Evolutionary conservation across 2,113 vertebrate species (phyloP), one percentile per base, ranked within the genome.

Genomic region (Epinephelus cyanopodus): DNA sequence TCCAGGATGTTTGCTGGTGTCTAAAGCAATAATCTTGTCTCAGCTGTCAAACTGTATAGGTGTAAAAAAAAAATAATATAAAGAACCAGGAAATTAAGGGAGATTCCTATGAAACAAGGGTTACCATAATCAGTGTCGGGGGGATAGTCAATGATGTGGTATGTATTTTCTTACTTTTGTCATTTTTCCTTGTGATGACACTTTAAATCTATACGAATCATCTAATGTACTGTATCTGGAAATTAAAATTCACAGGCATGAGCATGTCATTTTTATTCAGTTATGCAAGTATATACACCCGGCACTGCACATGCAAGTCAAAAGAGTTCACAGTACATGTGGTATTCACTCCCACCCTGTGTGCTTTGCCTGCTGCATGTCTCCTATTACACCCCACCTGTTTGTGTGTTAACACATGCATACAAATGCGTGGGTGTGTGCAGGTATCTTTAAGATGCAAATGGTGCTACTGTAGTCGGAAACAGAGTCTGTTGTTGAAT

Each of bases 221-320:
- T 78, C 72, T 4, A 45, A 61, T 79, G 79, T 89, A 93, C 84
- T 91, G 84, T 93, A 91, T 85, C 62, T 77, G 72, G n/a, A 74
- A 68, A 45, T 77, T 37, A 47, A 0, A 73, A 85, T 70, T 66
- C 73, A 66, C 57, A 57, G 11, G 74, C 23, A 85, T 8, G 76
- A 50, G 37, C 42, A 25, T 33, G 29, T 23, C 25, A 18, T 17
- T 1, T 27, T 69, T 42, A 19, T 65, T 66, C 74, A 63, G 21
- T 73, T 77, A 57, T 25, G 75, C 13, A 67, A 25, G 73, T 79
- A 29, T 45, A 33, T 33, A 75, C 47, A 87, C 37, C 37, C 4
- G 14, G 23, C 37, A 62, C 42, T 12, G 14, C 19, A 73, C 65
- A 79, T 10, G 11, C 45, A 74, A 29, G 27, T 57, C 17, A 56